These are phyloP conservation scores for Drosophila littoralis DNA, from an alignment of 1,140 invertebrate species.

Conservation along the genomic window DNA sequence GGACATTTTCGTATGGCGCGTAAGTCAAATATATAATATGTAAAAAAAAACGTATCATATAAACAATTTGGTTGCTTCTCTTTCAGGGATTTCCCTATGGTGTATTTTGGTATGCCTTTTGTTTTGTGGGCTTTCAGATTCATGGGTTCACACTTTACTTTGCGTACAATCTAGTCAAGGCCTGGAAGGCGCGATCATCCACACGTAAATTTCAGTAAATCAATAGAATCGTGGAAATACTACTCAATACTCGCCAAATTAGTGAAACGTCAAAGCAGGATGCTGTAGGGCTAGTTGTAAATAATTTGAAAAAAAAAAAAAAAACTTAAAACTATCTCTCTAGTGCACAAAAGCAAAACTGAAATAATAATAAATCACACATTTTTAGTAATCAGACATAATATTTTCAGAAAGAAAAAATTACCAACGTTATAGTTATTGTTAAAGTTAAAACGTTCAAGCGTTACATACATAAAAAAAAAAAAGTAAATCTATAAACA, in stretches of 20 bases:
- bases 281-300: constrained; percentile 74
- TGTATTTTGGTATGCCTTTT: constrained; percentile 96
- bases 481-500: constrained; percentile 58
- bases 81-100: constrained; percentile 95
- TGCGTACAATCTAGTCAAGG: constrained; percentile 92
- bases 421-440: constrained; percentile 74
- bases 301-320: constrained; percentile 67
- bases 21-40: constrained; percentile 83
- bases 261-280: constrained; percentile 56
- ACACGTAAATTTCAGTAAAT: constrained; percentile 84
- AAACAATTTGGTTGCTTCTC: constrained; percentile 42
- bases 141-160: constrained; percentile 96
- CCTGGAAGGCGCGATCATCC: constrained; percentile 92
- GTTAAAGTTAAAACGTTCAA: constrained; percentile 69
- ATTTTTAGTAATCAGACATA: constrained; percentile 60
- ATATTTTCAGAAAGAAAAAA: constrained; percentile 52
- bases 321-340: constrained; percentile 55
- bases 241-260: constrained; percentile 77
- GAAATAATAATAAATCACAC: constrained; percentile 60
- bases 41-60: neutral
- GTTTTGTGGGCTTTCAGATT: constrained; percentile 94
- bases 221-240: constrained; percentile 28
- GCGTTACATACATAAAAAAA: constrained; percentile 32
- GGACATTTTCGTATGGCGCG: constrained; percentile 92
- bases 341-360: constrained; percentile 66